A percentile compares a stretch with the other conserved stretches of the same genome.
Conservation (phyloP, 2,888 invertebrate genomes). For the Oscheius sp. region DNA sequence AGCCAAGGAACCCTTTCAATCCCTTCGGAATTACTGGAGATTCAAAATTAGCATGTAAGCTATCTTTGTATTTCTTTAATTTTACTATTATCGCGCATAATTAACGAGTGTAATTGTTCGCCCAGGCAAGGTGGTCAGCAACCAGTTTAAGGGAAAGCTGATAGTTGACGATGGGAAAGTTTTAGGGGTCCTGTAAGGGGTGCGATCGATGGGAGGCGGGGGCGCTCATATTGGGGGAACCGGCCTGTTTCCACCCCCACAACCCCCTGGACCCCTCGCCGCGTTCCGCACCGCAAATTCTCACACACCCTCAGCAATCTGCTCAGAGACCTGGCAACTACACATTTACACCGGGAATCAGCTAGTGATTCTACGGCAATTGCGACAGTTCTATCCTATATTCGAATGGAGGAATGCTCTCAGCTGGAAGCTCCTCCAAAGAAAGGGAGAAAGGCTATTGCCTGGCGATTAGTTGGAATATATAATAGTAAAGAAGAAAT, state of each 20-base stretch:
- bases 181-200: slow-evolving; percentile 8
- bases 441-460: slow-evolving; percentile 14
- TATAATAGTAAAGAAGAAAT: slow-evolving; percentile 9
- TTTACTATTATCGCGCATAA: background rate
- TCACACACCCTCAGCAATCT: background rate
- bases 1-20: slow-evolving; percentile 17
- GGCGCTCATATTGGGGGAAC: slow-evolving; percentile 20
- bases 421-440: slow-evolving; percentile 14
- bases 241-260: slow-evolving; percentile 1
- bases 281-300: slow-evolving; percentile 22
- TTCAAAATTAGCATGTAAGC: slow-evolving; percentile 14
- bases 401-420: background rate
- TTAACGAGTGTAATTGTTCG: background rate
- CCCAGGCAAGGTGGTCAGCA: background rate
- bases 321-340: background rate
- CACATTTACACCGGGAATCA: background rate
- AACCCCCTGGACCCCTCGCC: slow-evolving; percentile 14
- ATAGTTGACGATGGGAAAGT: background rate
- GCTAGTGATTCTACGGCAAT: background rate
- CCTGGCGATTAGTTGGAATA: slow-evolving; percentile 9
- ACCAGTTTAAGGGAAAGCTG: background rate
- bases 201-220: slow-evolving; percentile 14
- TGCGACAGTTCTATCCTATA: background rate
- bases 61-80: too few species aligned
- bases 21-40: slow-evolving; percentile 11